phyloP scores from a whole-genome alignment of 2,113 vertebrate genomes.

The Dipodomys spectabilis region DNA sequence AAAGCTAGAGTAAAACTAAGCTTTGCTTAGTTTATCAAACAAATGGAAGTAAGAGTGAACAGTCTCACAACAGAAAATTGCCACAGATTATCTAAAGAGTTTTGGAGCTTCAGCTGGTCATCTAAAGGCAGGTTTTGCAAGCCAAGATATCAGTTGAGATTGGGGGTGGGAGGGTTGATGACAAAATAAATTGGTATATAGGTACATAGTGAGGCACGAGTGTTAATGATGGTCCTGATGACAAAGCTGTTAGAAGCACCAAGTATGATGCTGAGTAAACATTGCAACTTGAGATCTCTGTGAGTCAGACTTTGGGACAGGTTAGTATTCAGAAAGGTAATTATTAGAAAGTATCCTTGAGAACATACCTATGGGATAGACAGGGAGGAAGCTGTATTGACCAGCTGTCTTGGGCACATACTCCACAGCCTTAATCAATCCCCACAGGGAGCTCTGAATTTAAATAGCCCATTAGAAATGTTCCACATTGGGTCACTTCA shows the following conservation, averaged over 20 bases:
- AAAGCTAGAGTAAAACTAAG: neutral
- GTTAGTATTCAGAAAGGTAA: neutral
- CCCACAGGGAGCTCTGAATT: neutral
- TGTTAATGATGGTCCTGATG: neutral
- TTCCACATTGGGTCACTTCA: neutral
- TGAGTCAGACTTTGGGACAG: neutral
- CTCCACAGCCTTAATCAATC: neutral
- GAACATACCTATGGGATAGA: neutral
- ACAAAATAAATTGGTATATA: neutral
- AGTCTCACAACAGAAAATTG: slow-evolving; percentile 6
- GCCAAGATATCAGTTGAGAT: neutral
- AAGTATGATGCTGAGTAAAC: neutral
- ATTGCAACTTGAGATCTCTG: neutral
- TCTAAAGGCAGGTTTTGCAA: neutral
- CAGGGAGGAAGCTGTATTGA: neutral
- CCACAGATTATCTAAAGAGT: neutral
- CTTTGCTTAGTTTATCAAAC: neutral
- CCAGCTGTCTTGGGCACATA: neutral
- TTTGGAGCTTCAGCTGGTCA: neutral
- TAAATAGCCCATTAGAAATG: slow-evolving; percentile 12
- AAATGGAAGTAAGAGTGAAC: neutral
- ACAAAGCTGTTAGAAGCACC: neutral
- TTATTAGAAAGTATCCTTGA: neutral
- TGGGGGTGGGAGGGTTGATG: neutral
- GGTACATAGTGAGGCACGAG: neutral